A percentile compares a stretch with the other conserved stretches of the same genome.
Conservation (phyloP, 92 coral and sea anemone genomes). For the Epizoanthus rinbou region DNA sequence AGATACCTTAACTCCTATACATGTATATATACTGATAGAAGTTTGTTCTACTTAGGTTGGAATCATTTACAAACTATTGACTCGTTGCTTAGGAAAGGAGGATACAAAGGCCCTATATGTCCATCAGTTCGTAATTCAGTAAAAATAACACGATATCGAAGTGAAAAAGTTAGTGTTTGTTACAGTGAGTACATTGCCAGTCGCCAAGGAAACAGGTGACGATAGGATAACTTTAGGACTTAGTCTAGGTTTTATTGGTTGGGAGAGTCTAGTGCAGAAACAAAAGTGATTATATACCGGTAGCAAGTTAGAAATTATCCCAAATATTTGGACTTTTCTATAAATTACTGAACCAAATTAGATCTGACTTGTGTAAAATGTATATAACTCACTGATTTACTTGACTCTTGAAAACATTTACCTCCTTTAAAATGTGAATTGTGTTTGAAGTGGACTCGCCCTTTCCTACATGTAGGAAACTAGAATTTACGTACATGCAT, state of each 20-base stretch:
- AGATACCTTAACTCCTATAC: neutral
- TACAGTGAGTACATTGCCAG: constrained; percentile 91
- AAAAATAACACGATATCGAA: constrained; percentile 95
- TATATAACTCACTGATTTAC: no score
- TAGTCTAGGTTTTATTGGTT: constrained; percentile 22
- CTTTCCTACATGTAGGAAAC: neutral
- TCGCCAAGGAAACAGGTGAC: constrained; percentile 66
- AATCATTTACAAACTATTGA: constrained; percentile 96
- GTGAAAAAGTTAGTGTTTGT: constrained; percentile 96
- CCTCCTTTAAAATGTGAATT: no score
- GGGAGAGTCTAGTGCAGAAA: constrained; percentile 24
- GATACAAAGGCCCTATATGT: constrained; percentile 89
- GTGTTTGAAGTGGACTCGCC: no score
- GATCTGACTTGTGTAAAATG: no score
- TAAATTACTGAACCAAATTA: no score
- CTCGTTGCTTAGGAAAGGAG: constrained; percentile 91
- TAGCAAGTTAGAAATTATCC: neutral
- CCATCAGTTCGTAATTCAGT: constrained; percentile 90
- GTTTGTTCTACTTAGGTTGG: constrained; percentile 72
- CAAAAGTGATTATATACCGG: constrained; percentile 18
- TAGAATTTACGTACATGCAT: neutral
- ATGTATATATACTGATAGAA: no score
- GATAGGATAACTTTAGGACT: constrained; percentile 42
- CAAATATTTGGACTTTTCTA: neutral
- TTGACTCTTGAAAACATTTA: no score